A percentile compares a stretch with the other conserved stretches of the same genome.
Conservation (phyloP, 2,113 vertebrate genomes). For the Tinamus guttatus region DNA sequence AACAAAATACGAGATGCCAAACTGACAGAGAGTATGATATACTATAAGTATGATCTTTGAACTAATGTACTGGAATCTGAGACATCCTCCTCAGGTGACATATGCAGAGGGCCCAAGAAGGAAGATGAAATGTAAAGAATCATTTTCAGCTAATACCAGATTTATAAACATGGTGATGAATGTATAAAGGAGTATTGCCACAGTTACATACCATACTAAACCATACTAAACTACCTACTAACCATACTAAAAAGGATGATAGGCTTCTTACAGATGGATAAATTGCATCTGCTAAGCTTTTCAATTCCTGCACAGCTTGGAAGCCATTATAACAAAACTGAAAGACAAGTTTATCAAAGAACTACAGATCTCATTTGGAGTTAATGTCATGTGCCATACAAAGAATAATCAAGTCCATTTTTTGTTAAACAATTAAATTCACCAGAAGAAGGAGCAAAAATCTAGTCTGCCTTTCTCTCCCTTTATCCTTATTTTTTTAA, state of each 20-base stretch:
- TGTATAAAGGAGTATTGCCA: neutral
- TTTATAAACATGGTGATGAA: neutral
- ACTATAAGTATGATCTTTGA: slow-evolving; percentile 7
- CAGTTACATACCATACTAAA: neutral
- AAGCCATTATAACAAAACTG: neutral
- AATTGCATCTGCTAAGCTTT: neutral
- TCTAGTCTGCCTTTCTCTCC: neutral
- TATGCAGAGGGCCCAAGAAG: neutral
- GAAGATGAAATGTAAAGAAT: neutral
- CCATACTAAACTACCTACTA: too few relatives aligned
- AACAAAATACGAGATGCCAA: slow-evolving; percentile 41
- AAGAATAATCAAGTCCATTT: neutral
- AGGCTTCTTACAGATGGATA: neutral
- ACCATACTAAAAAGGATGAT: neutral
- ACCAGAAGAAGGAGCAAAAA: neutral
- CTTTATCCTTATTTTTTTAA: neutral
- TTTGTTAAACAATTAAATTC: neutral
- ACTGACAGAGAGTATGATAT: slow-evolving; percentile 34
- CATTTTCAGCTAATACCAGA: neutral
- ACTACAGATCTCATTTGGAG: neutral
- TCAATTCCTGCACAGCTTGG: neutral
- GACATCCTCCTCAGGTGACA: neutral
- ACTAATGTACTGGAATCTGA: neutral
- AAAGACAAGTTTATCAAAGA: neutral
- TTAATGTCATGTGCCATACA: neutral